Base-by-base conservation (phyloP, 2,797 vertebrate species). In the Mormyrops boulengeri region DNA sequence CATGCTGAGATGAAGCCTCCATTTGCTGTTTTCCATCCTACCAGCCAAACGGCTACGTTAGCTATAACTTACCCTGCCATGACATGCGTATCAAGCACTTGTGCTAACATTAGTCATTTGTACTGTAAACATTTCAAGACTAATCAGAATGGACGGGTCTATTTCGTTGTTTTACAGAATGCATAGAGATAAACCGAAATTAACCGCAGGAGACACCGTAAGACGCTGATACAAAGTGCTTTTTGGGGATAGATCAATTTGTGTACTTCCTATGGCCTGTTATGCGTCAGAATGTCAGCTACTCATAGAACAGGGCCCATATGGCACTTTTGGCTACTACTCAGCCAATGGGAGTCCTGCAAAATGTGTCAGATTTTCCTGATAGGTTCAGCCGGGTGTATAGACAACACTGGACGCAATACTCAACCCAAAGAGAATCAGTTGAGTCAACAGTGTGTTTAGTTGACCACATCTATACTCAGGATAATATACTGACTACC, bases 61-160 rank as follows among this genome's bases (percentile, higher is more conserved):
- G 34, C 85, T 38, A 41, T 4, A 17, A 3, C 53, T 87, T 38
- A 47, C 17, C 8, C 55, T 41, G 17, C 44, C 55, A 34, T 44
- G 38, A 60, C 38, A 53, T 88, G 34, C 22, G n/a, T 41, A 11
- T 66, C 57, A 38, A 88, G n/a, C 57, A 53, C 91, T 93, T 94
- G 95, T 94, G 93, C 94, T 94, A 94, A 95, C 93, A 91, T 91
- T 92, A 90, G 91, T 92, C 93, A 94, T 93, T 92, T 93, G 94
- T 93, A 92, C 94, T 96, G 95, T 96, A 96, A 96, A 96, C 95
- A 95, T 96, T 94, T 94, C 90, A 93, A 92, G 93, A 95, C 93
- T 92, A 91, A 92, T 94, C 88, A 89, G 91, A 93, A 93, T 93
- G 80, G 84, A 93, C 91, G 92, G 89, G 6, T 92, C 91, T 90